phyloP scores from a whole-genome alignment of 1,140 invertebrate genomes.

The Pseudomyrmex gracilis region DNA sequence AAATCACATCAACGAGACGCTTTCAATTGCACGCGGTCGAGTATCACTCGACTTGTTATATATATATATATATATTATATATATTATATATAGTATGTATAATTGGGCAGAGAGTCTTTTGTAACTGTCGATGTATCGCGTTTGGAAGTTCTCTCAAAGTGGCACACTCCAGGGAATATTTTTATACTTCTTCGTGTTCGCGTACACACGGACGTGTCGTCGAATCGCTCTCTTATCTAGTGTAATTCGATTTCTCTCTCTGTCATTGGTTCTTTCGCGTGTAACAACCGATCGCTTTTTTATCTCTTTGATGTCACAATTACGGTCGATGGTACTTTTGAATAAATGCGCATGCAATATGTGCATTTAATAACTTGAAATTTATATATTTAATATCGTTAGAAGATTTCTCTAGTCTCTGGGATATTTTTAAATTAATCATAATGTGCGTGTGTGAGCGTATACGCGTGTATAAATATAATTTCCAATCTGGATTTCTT shows the following conservation, averaged over 20 bases:
- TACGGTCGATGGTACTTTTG: neutral
- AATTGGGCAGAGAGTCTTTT: neutral
- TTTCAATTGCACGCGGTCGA: constrained; percentile 44
- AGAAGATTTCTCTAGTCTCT: neutral
- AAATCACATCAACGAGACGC: constrained; percentile 52
- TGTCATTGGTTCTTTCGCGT: neutral
- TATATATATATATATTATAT: neutral
- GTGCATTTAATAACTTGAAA: constrained; percentile 1
- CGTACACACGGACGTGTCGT: constrained; percentile 55
- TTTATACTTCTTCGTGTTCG: constrained; percentile 62
- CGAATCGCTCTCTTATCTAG: constrained; percentile 57
- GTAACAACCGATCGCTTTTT: neutral
- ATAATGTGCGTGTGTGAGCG: too few relatives aligned
- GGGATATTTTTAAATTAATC: too few relatives aligned
- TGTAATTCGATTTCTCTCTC: constrained; percentile 34
- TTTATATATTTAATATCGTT: constrained; percentile 26
- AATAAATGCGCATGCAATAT: neutral
- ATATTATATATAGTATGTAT: too few relatives aligned
- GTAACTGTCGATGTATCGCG: neutral
- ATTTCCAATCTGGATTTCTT: too few relatives aligned
- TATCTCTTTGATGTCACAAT: constrained; percentile 11
- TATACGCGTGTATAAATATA: too few relatives aligned
- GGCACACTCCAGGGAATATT: constrained; percentile 55
- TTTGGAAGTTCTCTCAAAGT: constrained; percentile 59
- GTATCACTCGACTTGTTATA: constrained; percentile 21